Evolutionary conservation across 2,797 vertebrate genomes (phyloP), one percentile per base, ranked within the genome.

Genomic region (Selene dorsalis): DNA sequence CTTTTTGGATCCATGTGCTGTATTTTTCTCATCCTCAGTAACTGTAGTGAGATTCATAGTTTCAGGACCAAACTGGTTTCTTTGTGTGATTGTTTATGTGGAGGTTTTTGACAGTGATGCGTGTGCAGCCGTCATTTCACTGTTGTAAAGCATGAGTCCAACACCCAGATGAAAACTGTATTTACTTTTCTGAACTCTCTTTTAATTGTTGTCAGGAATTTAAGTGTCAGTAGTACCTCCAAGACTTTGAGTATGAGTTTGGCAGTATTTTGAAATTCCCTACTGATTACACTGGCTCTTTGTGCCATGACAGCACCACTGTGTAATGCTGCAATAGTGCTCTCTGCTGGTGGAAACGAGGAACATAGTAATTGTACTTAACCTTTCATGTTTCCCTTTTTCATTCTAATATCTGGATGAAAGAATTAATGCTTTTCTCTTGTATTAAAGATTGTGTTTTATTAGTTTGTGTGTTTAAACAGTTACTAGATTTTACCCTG

Each of bases 261-360:
- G 79, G 73, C 64, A 74, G 65, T 64, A 61, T 82, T 75, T 77
- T 78, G 48, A 82, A 85, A 69, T 72, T 84, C 76, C 61, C 66
- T 35, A 43, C 50, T 87, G 82, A 87, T 87, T 79, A 79, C 64
- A 82, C 65, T 82, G 56, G 41, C n/a, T 83, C 79, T 83, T 83
- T 90, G 81, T 85, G 65, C 41, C 32, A 9, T 73, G 73, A 52
- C 57, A 69, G 72, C 30, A 32, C 18, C 53, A 18, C 43, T 59
- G 60, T 82, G 59, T 75, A 75, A 79, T 90, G 84, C 79, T 93
- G 65, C 92, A 91, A 87, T 79, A 87, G 90, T 93, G 94, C 94
- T 75, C 93, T 94, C 95, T 94, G 77, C 90, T 95, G 95, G 92
- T 64, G 73, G 68, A 77, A 82, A 73, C 9, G 6, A n/a, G 47